Conservation (phyloP, 1,140 invertebrate genomes). For the Trachelipus rathkii region DNA sequence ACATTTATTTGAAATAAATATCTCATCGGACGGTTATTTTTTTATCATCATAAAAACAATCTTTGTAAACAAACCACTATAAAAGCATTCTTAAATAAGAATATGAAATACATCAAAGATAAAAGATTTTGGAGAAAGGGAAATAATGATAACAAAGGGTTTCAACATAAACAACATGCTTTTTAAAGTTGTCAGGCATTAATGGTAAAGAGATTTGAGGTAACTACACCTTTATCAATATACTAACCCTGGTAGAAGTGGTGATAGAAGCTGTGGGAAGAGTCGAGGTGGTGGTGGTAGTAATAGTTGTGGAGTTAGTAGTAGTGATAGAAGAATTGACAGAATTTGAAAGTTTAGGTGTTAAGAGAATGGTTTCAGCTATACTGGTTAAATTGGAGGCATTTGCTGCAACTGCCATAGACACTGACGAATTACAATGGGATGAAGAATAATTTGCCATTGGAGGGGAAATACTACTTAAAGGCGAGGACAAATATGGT, state of each 20-base stretch:
- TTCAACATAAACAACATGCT: too few relatives aligned
- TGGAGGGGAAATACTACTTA: not conserved
- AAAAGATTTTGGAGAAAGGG: too few relatives aligned
- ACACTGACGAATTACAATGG: not conserved
- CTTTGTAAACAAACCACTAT: too few relatives aligned
- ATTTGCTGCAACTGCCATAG: not conserved
- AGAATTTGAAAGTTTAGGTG: not conserved
- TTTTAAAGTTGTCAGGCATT: too few relatives aligned
- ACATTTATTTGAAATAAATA: too few relatives aligned
- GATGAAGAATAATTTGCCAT: not conserved
- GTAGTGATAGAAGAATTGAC: constrained; percentile 16
- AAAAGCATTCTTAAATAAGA: too few relatives aligned
- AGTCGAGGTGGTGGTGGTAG: constrained; percentile 26
- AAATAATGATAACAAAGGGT: too few relatives aligned
- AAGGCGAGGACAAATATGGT: constrained; percentile 1
- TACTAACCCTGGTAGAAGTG: constrained; percentile 26
- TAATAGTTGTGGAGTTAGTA: constrained; percentile 33
- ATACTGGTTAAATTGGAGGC: not conserved
- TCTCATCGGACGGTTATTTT: too few relatives aligned
- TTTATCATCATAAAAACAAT: too few relatives aligned
- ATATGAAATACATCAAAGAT: too few relatives aligned
- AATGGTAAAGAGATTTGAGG: not conserved
- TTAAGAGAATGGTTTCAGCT: not conserved
- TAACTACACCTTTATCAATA: not conserved
- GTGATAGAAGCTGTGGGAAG: not conserved